Conservation (phyloP, 2,888 invertebrate species). For the Saturnia japonica region DNA sequence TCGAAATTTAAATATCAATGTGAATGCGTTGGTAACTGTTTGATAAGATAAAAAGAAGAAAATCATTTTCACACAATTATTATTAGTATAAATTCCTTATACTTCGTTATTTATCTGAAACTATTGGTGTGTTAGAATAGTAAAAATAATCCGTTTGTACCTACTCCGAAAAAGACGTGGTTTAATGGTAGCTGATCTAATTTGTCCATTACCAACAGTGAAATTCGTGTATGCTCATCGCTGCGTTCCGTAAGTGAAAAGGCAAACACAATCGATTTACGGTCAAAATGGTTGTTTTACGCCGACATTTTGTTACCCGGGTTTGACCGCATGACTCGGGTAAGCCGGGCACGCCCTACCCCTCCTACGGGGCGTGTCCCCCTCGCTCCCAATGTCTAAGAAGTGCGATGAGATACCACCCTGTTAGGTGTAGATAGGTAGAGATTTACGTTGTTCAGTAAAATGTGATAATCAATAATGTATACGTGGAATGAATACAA, state of each 20-base stretch:
- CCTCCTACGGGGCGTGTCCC: slow-evolving; percentile 55
- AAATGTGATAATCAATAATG: slow-evolving; percentile 8
- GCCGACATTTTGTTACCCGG: slow-evolving; percentile 60
- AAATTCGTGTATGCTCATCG: slow-evolving; percentile 3
- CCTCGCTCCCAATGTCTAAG: slow-evolving; percentile 50
- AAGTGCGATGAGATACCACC: slow-evolving; percentile 58
- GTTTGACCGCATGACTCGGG: slow-evolving; percentile 56
- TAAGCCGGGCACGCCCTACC: slow-evolving; percentile 57
- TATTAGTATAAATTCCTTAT: not conserved
- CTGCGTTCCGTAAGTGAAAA: slow-evolving; percentile 20
- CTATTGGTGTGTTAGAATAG: not conserved
- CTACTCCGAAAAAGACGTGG: not conserved
- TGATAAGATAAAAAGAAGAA: not conserved
- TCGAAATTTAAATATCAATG: not conserved
- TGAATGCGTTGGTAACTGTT: no score
- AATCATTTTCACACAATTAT: not conserved
- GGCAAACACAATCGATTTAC: slow-evolving; percentile 48
- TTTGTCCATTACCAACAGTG: not conserved
- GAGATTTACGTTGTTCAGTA: slow-evolving; percentile 26
- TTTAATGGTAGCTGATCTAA: not conserved
- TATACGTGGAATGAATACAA: slow-evolving; percentile 6
- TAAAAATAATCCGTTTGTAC: not conserved
- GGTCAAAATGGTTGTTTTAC: slow-evolving; percentile 44
- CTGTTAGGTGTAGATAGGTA: slow-evolving; percentile 40
- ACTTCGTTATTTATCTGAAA: not conserved